A percentile compares a stretch with the other conserved stretches of the same genome.
phyloP scores from a whole-genome alignment of 1,140 invertebrate species.

The Zelostemma sp. region DNA sequence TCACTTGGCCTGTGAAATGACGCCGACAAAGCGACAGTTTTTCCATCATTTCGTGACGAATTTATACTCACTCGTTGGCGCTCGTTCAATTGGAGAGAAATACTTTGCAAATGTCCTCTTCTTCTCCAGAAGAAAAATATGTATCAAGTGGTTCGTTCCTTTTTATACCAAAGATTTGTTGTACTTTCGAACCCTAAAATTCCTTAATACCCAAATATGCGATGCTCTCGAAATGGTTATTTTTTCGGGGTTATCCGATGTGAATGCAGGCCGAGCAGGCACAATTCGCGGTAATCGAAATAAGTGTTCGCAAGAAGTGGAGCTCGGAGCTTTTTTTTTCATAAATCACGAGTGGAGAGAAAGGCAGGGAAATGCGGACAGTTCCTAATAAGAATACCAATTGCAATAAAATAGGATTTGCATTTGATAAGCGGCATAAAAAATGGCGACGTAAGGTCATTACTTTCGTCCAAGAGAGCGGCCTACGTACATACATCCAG shows the following conservation, averaged over 20 bases:
- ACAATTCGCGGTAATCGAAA: constrained; percentile 35
- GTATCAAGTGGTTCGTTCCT: not conserved
- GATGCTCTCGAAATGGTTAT: not conserved
- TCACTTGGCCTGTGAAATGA: constrained; percentile 19
- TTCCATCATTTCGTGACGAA: too few relatives aligned
- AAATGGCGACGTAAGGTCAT: constrained; percentile 59
- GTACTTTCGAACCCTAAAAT: not conserved
- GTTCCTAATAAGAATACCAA: constrained; percentile 66
- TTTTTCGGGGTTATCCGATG: constrained; percentile 27
- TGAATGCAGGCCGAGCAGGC: constrained; percentile 28
- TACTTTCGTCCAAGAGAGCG: constrained; percentile 32
- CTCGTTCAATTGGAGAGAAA: too few relatives aligned
- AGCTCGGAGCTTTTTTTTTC: constrained; percentile 25
- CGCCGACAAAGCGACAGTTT: constrained; percentile 25
- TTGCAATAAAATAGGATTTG: constrained; percentile 68
- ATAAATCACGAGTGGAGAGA: constrained; percentile 36
- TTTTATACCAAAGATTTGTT: not conserved
- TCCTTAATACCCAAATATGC: not conserved
- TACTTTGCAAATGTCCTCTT: too few relatives aligned
- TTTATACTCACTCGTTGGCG: too few relatives aligned
- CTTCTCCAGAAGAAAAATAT: too few relatives aligned
- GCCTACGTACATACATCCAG: constrained; percentile 24
- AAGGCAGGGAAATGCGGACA: constrained; percentile 37
- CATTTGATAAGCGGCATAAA: constrained; percentile 65
- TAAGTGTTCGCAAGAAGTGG: constrained; percentile 27